Conservation (phyloP, 2,797 vertebrate species). For the Smutsia temminckii region DNA sequence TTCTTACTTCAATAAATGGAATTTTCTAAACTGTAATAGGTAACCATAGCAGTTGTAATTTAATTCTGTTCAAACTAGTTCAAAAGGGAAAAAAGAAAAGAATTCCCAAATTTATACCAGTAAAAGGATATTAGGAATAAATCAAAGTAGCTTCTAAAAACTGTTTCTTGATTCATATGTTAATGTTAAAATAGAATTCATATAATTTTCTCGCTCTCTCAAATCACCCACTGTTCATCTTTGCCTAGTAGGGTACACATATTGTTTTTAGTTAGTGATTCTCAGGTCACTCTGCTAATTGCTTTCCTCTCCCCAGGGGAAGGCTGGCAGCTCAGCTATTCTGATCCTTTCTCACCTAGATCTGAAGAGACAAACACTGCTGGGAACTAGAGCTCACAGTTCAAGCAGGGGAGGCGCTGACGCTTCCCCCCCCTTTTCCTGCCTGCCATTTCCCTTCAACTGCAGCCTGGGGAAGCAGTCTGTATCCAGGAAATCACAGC, state of each 20-base stretch:
- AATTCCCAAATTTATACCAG: conserved; percentile 13
- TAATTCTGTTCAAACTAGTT: conserved; percentile 40
- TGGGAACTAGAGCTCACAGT: not conserved
- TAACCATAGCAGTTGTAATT: not conserved
- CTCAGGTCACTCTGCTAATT: not conserved
- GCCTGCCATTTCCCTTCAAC: not conserved
- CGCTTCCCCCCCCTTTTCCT: too few relatives aligned
- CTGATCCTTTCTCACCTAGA: not conserved
- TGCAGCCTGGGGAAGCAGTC: not conserved
- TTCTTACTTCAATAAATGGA: conserved; percentile 11
- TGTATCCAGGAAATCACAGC: not conserved
- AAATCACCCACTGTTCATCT: not conserved
- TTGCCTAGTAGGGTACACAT: not conserved
- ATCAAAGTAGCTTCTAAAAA: conserved; percentile 22
- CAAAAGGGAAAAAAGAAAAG: not conserved
- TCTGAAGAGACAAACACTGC: not conserved
- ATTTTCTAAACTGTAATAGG: not conserved
- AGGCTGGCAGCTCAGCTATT: not conserved
- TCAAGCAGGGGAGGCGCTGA: not conserved
- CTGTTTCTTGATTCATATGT: conserved; percentile 1
- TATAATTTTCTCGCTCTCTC: conserved; percentile 48
- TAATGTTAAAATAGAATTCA: conserved; percentile 50
- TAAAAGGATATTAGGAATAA: conserved; percentile 49
- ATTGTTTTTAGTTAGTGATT: not conserved
- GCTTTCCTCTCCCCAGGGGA: not conserved